Percentiles rank a stretch among this genome's conserved stretches.
Conservation (phyloP, 2,888 invertebrate genomes). For the Calliphora vomitoria region DNA sequence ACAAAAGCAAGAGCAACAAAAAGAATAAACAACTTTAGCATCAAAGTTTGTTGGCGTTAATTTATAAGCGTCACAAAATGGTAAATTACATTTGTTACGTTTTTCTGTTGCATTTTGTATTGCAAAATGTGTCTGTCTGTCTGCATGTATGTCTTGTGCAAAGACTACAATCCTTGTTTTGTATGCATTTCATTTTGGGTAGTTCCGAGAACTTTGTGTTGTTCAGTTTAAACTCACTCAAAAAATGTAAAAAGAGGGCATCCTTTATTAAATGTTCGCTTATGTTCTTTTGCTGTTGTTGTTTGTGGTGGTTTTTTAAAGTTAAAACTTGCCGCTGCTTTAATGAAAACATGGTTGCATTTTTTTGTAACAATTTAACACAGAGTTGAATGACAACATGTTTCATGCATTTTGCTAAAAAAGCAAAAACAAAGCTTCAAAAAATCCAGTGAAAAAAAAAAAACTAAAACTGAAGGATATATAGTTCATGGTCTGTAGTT, state of each 20-base stretch:
- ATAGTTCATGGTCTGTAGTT: constrained; percentile 40
- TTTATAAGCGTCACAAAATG: constrained; percentile 76
- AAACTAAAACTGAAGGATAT: constrained; percentile 38
- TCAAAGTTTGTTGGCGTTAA: constrained; percentile 76
- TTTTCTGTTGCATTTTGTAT: constrained; percentile 70
- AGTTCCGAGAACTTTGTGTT: constrained; percentile 65
- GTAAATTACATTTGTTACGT: constrained; percentile 72
- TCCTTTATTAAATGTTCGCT: constrained; percentile 64
- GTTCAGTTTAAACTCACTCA: constrained; percentile 35
- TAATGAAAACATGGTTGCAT: constrained; percentile 55
- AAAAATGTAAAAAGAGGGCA: constrained; percentile 44
- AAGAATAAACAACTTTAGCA: constrained; percentile 64
- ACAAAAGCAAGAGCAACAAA: constrained; percentile 18
- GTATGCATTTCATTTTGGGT: constrained; percentile 59
- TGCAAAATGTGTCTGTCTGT: constrained; percentile 41
- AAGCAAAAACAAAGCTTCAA: background rate
- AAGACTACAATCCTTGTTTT: constrained; percentile 30
- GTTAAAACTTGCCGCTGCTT: constrained; percentile 57
- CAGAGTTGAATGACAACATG: constrained; percentile 61
- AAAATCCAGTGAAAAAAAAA: background rate
- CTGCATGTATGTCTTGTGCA: background rate
- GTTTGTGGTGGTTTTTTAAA: constrained; percentile 21
- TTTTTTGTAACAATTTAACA: constrained; percentile 33
- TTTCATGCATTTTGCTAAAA: constrained; percentile 48
- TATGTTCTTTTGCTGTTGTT: constrained; percentile 26